phyloP scores from a whole-genome alignment of 2,888 invertebrate species.

The Leptarthrus brevirostris region DNA sequence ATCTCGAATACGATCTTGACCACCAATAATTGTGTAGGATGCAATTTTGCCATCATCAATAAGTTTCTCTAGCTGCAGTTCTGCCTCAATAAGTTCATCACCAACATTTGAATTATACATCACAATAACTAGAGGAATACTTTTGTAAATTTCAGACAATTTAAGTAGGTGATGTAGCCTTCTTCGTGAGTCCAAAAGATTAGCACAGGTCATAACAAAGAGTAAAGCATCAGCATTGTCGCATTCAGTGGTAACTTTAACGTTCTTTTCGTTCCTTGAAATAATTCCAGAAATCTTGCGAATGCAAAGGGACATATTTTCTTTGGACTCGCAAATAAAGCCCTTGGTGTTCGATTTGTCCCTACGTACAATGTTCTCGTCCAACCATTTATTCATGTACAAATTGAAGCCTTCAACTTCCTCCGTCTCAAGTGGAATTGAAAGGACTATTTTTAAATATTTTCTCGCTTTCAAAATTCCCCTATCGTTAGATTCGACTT shows the following conservation, averaged over 20 bases:
- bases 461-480: slow-evolving; percentile 58
- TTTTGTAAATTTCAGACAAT: slow-evolving; percentile 56
- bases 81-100: slow-evolving; percentile 50
- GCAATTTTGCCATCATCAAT: slow-evolving; percentile 67
- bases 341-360: slow-evolving; percentile 33
- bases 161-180: slow-evolving; percentile 60
- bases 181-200: slow-evolving; percentile 56
- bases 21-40: slow-evolving; percentile 59
- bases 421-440: slow-evolving; percentile 58
- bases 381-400: slow-evolving; percentile 60
- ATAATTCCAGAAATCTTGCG: slow-evolving; percentile 61
- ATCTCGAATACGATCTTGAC: slow-evolving; percentile 57
- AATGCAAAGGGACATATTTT: slow-evolving; percentile 62
- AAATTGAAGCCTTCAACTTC: slow-evolving; percentile 60
- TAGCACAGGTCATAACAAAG: slow-evolving; percentile 58
- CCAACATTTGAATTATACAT: slow-evolving; percentile 56
- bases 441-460: slow-evolving; percentile 62
- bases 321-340: slow-evolving; percentile 59
- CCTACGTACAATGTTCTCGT: slow-evolving; percentile 41
- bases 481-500: not conserved
- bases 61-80: slow-evolving; percentile 57
- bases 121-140: slow-evolving; percentile 61
- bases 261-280: slow-evolving; percentile 60
- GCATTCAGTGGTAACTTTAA: slow-evolving; percentile 56
- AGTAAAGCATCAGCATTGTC: slow-evolving; percentile 61